A percentile compares a stretch with the other conserved stretches of the same genome.
phyloP scores from a whole-genome alignment of 92 coral and sea anemone species.

The Hydrozoanthus gracilis region DNA sequence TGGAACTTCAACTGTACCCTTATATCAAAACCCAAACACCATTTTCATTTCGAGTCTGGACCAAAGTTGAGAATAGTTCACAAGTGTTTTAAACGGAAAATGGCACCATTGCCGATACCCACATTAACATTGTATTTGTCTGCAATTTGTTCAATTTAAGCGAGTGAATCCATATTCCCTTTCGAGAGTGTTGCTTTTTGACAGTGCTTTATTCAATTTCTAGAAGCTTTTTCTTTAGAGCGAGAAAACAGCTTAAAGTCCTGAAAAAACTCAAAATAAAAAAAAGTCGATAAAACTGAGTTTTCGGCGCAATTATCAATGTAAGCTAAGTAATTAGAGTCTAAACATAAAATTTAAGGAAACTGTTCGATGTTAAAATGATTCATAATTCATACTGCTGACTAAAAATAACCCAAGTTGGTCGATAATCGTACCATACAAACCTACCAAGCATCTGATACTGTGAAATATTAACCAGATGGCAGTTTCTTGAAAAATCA shows the following conservation, averaged over 20 bases:
- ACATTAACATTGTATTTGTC: neutral
- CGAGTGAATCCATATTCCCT: no score
- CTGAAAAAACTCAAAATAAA: no score
- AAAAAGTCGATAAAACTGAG: no score
- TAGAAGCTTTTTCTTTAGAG: no score
- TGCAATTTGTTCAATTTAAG: no score
- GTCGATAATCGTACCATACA: neutral
- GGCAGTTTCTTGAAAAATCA: constrained; percentile 25
- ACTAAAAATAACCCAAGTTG: neutral
- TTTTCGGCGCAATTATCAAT: neutral
- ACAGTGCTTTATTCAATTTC: no score
- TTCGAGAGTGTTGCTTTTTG: no score
- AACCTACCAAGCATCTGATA: neutral
- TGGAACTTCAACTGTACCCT: neutral
- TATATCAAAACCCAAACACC: no score
- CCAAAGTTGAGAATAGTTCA: neutral
- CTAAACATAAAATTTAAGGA: constrained; percentile 6
- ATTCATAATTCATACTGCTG: constrained; percentile 1
- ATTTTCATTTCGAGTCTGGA: no score
- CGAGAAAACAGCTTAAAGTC: no score
- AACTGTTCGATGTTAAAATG: constrained; percentile 25
- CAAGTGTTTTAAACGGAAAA: neutral
- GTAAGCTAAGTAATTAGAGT: constrained; percentile 15
- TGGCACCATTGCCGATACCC: neutral
- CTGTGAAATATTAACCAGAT: constrained; percentile 17